A percentile compares a stretch with the other conserved stretches of the same genome.
Conservation (phyloP, 2,113 vertebrate species). For the Neofelis nebulosa region DNA sequence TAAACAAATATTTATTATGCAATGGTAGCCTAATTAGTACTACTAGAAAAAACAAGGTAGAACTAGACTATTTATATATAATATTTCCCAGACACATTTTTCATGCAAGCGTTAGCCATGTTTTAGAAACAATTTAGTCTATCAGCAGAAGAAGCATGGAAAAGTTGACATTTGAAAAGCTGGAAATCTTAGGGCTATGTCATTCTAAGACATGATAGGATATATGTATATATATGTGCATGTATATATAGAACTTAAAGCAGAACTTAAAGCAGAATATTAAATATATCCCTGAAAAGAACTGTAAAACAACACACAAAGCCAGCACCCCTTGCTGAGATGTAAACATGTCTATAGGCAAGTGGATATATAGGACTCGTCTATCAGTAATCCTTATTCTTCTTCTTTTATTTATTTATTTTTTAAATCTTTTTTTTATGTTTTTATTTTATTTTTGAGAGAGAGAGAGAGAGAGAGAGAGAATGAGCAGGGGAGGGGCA, state of each 20-base stretch:
- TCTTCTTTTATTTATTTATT: too few species aligned
- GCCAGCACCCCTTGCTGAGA: background rate
- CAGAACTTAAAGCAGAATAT: background rate
- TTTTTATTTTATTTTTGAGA: too few species aligned
- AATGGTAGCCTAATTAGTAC: background rate
- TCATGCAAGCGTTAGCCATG: background rate
- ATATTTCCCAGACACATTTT: slow-evolving; percentile 10
- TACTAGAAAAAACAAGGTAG: background rate
- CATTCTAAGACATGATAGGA: background rate
- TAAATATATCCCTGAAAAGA: background rate
- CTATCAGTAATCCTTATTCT: background rate
- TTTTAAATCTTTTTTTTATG: too few species aligned
- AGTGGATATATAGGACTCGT: background rate
- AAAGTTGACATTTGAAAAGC: background rate
- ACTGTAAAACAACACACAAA: background rate
- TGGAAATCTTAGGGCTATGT: background rate
- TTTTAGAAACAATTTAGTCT: background rate
- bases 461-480: too few species aligned
- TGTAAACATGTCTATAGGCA: background rate
- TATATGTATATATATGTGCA: background rate
- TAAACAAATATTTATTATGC: background rate
- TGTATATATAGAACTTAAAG: background rate
- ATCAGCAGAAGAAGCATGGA: background rate
- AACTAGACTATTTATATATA: background rate
- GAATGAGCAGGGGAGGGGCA: too few species aligned